phyloP scores from a whole-genome alignment of 2,888 invertebrate genomes.

The Ptycholaimellus sp. region DNA sequence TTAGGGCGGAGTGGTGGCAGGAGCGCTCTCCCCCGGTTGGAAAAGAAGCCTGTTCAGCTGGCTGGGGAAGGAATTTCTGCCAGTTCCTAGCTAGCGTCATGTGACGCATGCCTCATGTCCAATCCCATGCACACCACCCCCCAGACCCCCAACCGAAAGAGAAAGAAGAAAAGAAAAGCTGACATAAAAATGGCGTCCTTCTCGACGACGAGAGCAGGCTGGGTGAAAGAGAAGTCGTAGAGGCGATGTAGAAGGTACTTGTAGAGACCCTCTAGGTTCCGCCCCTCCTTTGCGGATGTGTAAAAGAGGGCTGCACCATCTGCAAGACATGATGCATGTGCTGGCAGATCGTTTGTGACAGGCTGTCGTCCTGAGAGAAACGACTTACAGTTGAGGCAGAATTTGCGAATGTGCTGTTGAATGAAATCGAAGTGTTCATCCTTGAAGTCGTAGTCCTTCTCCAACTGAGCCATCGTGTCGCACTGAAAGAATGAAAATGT shows the following conservation, averaged over 20 bases:
- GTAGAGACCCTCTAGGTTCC: slow-evolving; percentile 89
- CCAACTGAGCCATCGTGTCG: slow-evolving; percentile 81
- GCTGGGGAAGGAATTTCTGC: too few species aligned
- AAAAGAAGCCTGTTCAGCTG: too few species aligned
- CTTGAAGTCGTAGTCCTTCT: slow-evolving; percentile 83
- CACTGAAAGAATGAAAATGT: slow-evolving; percentile 38
- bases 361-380: too few species aligned
- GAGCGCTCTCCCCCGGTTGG: too few species aligned
- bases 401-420: slow-evolving; percentile 81
- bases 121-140: too few species aligned
- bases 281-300: slow-evolving; percentile 90
- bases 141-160: neutral
- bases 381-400: slow-evolving; percentile 58
- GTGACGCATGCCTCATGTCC: too few species aligned
- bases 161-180: slow-evolving; percentile 24
- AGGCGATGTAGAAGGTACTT: slow-evolving; percentile 91
- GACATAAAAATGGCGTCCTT: slow-evolving; percentile 90
- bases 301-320: slow-evolving; percentile 83
- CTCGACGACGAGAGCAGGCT: slow-evolving; percentile 83
- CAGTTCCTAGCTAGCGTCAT: too few species aligned
- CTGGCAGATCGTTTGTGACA: too few species aligned
- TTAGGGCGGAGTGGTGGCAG: too few species aligned
- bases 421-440: slow-evolving; percentile 97
- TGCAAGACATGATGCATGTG: too few species aligned
- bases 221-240: slow-evolving; percentile 77